Evolutionary conservation across 1,140 invertebrate genomes (phyloP), one percentile per base, ranked within the genome.

Genomic region (Olivierus martensii): DNA sequence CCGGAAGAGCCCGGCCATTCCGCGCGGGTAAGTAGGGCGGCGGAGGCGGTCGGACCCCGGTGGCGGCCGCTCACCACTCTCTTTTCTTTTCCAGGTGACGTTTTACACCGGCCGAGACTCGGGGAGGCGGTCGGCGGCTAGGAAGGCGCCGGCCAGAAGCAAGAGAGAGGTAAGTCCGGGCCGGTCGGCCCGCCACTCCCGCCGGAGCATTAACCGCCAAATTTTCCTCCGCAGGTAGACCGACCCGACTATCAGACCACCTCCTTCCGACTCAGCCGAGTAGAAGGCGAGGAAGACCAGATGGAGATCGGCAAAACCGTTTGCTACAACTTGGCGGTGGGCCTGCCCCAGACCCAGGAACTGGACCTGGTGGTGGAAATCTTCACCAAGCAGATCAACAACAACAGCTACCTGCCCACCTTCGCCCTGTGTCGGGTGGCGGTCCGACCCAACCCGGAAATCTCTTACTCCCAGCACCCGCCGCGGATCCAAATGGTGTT

Each of bases 301-400:
- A 52, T 61, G 49, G 45, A 54, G 43, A 42, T 51, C 11, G 59
- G 59, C 2, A 50, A 43, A 6, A 22, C 17, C 17, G 35, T 59
- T 9, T 38, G 54, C 14, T 61, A 57, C 22, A n/a, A 34, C 7
- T 38, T 61, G 11, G 55, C 51, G 14, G 55, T 61, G 17, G 17
- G 38, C 3, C 14, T 61, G 4, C 59, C 59, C 7, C 36, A 55
- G 47, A 57, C 57, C 0, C 46, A 52, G 6, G 46, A 48, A n/a
- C 60, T 63, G 52, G 63, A 65, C 19, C 28, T 65, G n/a, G 49
- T 60, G 0, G 53, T 63, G 2, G 63, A 65, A 14, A 56, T 65
- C 10, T 62, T 62, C 41, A 63, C 62, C 15, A 62, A 57, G 37
- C 62, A 64, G n/a, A 50, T 55, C 7, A 49, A 38, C 36, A 50